A percentile compares a stretch with the other conserved stretches of the same genome.
Evolutionary conservation across 2,113 vertebrate genomes (phyloP).

Genomic region (Spea multiplicata): DNA sequence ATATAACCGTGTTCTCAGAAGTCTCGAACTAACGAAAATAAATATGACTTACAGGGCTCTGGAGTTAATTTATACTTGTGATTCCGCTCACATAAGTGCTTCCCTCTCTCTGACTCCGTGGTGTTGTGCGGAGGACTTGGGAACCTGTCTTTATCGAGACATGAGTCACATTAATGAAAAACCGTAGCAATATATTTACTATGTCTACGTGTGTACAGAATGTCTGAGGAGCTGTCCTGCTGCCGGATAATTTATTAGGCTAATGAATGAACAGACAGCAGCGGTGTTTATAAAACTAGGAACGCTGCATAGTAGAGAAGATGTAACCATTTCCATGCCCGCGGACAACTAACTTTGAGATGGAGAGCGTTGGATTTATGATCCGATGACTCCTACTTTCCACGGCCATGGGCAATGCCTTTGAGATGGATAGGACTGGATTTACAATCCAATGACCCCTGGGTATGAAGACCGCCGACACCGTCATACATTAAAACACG

Average conservation of each 20-base stretch:
- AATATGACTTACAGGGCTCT: conserved; percentile 11
- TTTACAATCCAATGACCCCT: too few species aligned
- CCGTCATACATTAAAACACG: too few species aligned
- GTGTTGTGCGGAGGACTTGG: conserved; percentile 2
- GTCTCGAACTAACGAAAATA: conserved; percentile 28
- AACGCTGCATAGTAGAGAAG: too few species aligned
- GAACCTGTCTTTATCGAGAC: not conserved
- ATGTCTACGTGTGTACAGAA: not conserved
- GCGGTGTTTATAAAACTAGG: not conserved
- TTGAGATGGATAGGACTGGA: too few species aligned
- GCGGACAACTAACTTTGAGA: too few species aligned
- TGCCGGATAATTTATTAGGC: not conserved
- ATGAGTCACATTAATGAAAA: conserved; percentile 39
- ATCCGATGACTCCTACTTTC: too few species aligned
- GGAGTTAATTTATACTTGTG: conserved; percentile 27
- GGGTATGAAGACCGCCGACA: too few species aligned
- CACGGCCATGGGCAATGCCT: too few species aligned
- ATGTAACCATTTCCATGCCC: too few species aligned
- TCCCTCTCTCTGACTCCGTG: not conserved
- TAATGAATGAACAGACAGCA: not conserved
- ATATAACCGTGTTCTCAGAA: conserved; percentile 29
- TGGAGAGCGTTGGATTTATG: too few species aligned
- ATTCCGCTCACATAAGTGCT: conserved; percentile 29
- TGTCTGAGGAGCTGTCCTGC: not conserved
- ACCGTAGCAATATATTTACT: conserved; percentile 12